phyloP scores from a whole-genome alignment of 1,140 invertebrate species.

The Hesperophylax magnus region DNA sequence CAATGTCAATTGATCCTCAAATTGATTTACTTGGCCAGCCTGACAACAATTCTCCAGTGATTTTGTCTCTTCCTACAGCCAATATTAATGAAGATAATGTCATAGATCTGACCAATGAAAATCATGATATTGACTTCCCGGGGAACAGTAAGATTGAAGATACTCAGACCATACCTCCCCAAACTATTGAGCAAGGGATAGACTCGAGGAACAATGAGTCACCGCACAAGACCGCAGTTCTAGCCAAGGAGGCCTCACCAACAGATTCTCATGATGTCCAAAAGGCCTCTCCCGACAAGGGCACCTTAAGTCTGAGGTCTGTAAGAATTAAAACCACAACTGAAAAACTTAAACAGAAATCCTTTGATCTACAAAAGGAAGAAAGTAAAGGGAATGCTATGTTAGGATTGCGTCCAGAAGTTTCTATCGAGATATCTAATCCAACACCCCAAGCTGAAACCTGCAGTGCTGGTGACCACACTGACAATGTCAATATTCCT shows the following conservation, averaged over 20 bases:
- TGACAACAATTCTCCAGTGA: not conserved
- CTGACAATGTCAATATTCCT: not conserved
- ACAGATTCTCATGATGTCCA: slow-evolving; percentile 8
- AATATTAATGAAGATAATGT: slow-evolving; percentile 13
- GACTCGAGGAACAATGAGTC: not conserved
- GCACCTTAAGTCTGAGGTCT: slow-evolving; percentile 44
- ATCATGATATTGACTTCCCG: not conserved
- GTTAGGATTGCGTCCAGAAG: not conserved
- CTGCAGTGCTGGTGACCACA: not conserved
- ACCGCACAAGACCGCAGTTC: not conserved
- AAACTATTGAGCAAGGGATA: not conserved
- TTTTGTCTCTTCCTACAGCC: not conserved
- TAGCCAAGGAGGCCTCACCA: not conserved
- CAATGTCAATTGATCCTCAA: not conserved
- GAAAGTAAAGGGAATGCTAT: not conserved
- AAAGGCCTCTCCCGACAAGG: slow-evolving; percentile 36
- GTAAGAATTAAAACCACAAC: slow-evolving; percentile 45
- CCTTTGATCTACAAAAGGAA: slow-evolving; percentile 2
- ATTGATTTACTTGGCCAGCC: not conserved
- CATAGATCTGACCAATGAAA: slow-evolving; percentile 41
- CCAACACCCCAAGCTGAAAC: not conserved
- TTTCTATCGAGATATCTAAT: not conserved
- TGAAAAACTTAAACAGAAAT: slow-evolving; percentile 38
- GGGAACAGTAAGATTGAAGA: not conserved
- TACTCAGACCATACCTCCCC: not conserved